These are phyloP conservation scores for Globodera rostochiensis DNA, from an alignment of 1,140 invertebrate species.

Conservation along the genomic window DNA sequence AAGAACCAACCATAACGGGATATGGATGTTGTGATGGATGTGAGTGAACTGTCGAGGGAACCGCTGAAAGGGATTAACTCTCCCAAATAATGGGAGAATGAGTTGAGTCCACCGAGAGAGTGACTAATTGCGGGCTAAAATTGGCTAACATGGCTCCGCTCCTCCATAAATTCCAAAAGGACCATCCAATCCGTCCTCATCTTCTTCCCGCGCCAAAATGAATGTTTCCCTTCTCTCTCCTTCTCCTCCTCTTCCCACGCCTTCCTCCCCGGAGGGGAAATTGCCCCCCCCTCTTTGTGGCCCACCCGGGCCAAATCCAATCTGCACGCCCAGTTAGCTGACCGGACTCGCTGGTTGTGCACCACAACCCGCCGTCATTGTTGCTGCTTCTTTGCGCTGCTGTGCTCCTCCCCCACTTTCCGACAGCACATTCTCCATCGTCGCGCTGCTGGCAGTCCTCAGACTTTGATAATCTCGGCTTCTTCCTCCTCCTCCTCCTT, in stretches of 20 bases:
- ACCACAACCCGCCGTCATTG: background rate
- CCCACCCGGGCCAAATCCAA: conserved; percentile 1
- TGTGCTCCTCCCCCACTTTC: background rate
- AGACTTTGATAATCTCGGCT: background rate
- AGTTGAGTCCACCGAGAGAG: background rate
- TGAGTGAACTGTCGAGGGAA: too few species aligned
- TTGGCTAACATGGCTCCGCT: background rate
- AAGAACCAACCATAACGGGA: background rate
- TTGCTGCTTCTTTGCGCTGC: background rate
- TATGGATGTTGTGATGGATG: too few species aligned
- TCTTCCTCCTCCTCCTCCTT: background rate
- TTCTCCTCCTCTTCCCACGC: background rate
- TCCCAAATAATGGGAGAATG: background rate
- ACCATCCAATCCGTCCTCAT: conserved; percentile 1
- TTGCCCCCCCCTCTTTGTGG: background rate
- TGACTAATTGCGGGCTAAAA: background rate
- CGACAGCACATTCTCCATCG: background rate
- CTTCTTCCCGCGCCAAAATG: conserved; percentile 1
- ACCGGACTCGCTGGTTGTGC: background rate
- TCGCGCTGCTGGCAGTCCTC: background rate
- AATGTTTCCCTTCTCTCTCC: background rate
- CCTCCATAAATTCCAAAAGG: background rate
- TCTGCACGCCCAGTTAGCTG: background rate
- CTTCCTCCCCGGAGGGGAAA: background rate
- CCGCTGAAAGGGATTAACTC: background rate